Conservation (phyloP, 2,797 vertebrate genomes). For the Pipistrellus nathusii region DNA sequence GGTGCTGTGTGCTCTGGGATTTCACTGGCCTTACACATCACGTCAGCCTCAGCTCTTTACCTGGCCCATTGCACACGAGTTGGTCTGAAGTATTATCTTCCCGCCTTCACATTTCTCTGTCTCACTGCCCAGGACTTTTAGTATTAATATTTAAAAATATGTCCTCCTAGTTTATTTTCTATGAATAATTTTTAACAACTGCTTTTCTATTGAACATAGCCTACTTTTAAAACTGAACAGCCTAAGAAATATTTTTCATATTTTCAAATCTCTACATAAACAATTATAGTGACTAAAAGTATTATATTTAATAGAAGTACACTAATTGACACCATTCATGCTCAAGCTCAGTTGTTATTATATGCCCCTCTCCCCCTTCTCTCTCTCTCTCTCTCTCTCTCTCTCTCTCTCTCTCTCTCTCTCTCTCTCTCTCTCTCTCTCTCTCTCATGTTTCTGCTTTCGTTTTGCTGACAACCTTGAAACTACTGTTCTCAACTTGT, state of each 20-base stretch:
- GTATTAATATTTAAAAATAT: neutral
- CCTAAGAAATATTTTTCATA: neutral
- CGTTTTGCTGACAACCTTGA: neutral
- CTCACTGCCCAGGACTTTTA: neutral
- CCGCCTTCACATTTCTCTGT: neutral
- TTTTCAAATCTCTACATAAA: neutral
- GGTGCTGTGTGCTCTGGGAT: neutral
- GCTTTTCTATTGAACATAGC: neutral
- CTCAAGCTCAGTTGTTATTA: neutral
- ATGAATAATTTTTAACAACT: neutral
- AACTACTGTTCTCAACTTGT: neutral
- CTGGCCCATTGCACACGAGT: accelerated
- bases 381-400: neutral
- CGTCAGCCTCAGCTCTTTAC: neutral
- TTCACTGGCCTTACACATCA: neutral
- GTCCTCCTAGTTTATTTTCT: neutral
- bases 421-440: too few relatives aligned
- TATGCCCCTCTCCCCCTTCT: accelerated
- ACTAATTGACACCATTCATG: neutral
- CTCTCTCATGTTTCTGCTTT: neutral
- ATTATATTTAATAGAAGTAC: neutral
- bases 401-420: neutral
- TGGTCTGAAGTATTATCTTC: neutral
- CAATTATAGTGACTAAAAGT: neutral
- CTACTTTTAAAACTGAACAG: neutral